phyloP scores from a whole-genome alignment of 2,888 invertebrate genomes.

The Sepiola atlantica region DNA sequence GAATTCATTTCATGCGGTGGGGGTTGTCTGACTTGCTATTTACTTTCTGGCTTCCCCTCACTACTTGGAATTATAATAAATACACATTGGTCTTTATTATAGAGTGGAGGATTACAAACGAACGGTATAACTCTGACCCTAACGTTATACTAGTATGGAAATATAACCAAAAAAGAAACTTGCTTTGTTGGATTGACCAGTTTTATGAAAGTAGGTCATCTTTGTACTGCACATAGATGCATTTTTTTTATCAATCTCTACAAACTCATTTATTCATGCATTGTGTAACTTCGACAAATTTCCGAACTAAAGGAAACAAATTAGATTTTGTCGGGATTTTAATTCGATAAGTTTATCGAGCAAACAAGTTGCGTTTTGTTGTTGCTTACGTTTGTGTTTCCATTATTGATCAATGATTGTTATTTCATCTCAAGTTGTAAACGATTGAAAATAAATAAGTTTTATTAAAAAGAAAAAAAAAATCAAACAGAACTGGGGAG shows the following conservation, averaged over 20 bases:
- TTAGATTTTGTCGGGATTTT: background rate
- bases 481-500: no score
- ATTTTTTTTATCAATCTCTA: background rate
- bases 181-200: background rate
- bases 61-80: no score
- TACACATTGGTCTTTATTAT: no score
- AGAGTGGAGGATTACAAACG: no score
- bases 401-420: background rate
- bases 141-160: no score
- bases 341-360: background rate
- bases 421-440: background rate
- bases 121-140: no score
- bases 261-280: background rate
- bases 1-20: no score
- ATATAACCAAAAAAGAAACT: no score
- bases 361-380: background rate
- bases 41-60: no score
- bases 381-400: background rate
- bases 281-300: background rate
- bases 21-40: no score
- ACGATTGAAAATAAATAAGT: background rate
- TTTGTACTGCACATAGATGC: background rate
- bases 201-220: background rate
- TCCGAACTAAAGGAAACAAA: background rate
- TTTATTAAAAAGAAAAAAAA: no score